A percentile compares a stretch with the other conserved stretches of the same genome.
phyloP scores from a whole-genome alignment of 2,797 vertebrate species.

The Dicrostonyx torquatus region DNA sequence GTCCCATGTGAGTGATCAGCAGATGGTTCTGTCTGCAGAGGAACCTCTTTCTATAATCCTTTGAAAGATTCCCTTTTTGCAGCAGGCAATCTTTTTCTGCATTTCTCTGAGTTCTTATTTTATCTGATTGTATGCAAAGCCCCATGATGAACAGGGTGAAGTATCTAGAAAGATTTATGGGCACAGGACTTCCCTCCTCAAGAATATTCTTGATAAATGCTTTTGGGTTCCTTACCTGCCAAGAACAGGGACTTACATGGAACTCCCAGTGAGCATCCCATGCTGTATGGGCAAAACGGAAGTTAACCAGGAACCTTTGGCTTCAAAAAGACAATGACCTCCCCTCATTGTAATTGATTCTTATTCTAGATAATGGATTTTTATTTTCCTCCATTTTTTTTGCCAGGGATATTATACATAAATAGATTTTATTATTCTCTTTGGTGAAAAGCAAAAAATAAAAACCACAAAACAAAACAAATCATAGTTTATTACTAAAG shows the following conservation, averaged over 20 bases:
- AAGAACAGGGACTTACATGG: background rate
- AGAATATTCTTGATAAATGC: background rate
- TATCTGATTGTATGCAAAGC: background rate
- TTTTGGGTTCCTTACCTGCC: background rate
- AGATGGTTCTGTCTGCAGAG: constrained; percentile 41
- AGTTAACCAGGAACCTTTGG: background rate
- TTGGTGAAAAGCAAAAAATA: background rate
- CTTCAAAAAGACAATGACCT: constrained; percentile 21
- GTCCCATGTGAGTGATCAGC: constrained; percentile 38
- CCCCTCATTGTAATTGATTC: background rate
- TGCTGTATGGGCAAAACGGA: background rate
- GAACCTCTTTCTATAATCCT: constrained; percentile 18
- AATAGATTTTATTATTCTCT: background rate
- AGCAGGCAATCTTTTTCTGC: background rate
- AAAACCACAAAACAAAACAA: background rate
- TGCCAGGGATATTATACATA: background rate
- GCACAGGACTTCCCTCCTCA: background rate
- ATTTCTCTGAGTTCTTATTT: background rate
- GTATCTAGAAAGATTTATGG: background rate
- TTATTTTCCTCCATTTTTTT: constrained; percentile 1
- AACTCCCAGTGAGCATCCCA: background rate
- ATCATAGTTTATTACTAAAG: background rate
- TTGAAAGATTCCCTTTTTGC: background rate
- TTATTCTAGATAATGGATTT: background rate
- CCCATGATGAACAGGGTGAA: background rate